These are phyloP conservation scores for Petrocephalus zakoni DNA, from an alignment of 2,113 vertebrate genomes.

Conservation along the genomic window DNA sequence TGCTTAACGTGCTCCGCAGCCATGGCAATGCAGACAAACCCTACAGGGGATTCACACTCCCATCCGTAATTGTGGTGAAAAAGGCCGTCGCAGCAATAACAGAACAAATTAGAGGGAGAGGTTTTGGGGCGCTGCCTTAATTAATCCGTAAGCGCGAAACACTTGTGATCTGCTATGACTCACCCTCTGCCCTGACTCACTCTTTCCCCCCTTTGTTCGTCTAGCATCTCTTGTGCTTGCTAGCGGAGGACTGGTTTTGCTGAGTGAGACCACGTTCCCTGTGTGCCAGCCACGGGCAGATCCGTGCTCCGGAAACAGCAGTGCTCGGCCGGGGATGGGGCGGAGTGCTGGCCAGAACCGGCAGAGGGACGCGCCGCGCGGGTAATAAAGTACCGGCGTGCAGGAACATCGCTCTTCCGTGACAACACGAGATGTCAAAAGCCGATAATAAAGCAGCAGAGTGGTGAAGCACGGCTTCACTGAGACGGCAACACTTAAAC, in stretches of 20 bases:
- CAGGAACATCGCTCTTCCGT: not conserved
- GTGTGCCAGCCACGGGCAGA: not conserved
- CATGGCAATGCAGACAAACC: not conserved
- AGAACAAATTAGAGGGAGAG: slow-evolving; percentile 1
- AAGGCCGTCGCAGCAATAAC: not conserved
- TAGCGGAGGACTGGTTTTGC: not conserved
- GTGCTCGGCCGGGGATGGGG: not conserved
- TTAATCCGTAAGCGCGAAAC: slow-evolving; percentile 23
- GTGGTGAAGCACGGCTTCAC: not conserved
- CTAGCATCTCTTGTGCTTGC: not conserved
- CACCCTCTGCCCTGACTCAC: slow-evolving; percentile 31
- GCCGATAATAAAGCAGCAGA: not conserved
- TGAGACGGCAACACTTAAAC: not conserved
- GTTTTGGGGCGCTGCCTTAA: slow-evolving; percentile 3
- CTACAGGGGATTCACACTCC: not conserved
- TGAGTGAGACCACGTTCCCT: not conserved
- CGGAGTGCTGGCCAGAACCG: not conserved
- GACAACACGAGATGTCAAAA: not conserved
- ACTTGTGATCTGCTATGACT: slow-evolving; percentile 42
- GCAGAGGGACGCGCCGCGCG: not conserved
- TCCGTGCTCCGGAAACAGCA: too few species aligned
- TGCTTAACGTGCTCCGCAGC: not conserved
- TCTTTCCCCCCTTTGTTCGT: slow-evolving; percentile 15
- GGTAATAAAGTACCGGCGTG: not conserved
- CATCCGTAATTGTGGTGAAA: not conserved